These are phyloP conservation scores for Ceraclea dissimilis DNA, from an alignment of 2,888 invertebrate genomes.

Conservation along the genomic window DNA sequence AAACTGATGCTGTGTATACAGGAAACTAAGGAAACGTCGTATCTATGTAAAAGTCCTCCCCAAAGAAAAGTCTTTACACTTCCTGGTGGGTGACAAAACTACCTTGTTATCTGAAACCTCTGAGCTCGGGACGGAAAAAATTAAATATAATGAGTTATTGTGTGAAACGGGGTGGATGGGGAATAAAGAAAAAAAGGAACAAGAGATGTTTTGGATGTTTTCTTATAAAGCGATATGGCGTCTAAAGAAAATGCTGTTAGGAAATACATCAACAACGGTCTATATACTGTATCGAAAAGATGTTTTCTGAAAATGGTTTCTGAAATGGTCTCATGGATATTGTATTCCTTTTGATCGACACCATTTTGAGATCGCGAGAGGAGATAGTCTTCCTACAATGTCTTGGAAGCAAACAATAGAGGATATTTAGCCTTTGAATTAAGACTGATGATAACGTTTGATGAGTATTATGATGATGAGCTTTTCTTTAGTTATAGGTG, in stretches of 20 bases:
- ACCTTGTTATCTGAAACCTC: constrained; percentile 18
- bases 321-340: constrained; percentile 1
- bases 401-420: not conserved
- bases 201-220: not conserved
- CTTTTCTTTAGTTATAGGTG: too few relatives aligned
- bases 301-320: not conserved
- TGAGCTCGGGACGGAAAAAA: constrained; percentile 19
- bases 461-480: not conserved
- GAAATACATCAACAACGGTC: not conserved
- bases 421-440: not conserved
- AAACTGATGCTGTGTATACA: constrained; percentile 7
- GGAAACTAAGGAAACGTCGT: constrained; percentile 15
- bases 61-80: constrained; percentile 13
- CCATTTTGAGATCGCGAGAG: not conserved
- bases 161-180: not conserved
- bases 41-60: constrained; percentile 11
- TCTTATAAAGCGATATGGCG: not conserved
- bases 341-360: not conserved
- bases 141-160: constrained; percentile 25
- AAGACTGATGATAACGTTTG: not conserved
- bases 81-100: constrained; percentile 19
- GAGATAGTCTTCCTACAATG: not conserved
- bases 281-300: not conserved
- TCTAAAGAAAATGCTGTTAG: not conserved
- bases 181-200: not conserved